Base-by-base conservation (phyloP, 2,888 invertebrate genomes). In the Perithous albicinctus region DNA sequence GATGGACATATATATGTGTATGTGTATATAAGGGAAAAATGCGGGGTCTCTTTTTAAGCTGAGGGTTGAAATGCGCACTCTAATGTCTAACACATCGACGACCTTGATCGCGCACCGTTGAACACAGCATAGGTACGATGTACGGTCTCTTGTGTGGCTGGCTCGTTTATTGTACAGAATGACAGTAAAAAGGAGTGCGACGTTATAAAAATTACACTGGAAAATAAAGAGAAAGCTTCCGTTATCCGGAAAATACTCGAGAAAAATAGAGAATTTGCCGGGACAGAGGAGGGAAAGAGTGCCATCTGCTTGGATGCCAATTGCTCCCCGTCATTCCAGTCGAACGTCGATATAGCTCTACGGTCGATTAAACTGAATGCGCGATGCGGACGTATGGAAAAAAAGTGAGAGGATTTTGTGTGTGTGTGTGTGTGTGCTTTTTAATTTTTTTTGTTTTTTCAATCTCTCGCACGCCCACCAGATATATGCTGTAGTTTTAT, bases 31-130 rank as follows among this genome's bases (percentile, higher is more conserved):
- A 48, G 15, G 5, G 5, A 18, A 2, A 67, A 54, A 61, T 66
- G 18, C 26, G 23, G 56, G 20, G 51, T 73, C 15, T 18, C 18
- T 35, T 48, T 61, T 61, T 41, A 78, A 70, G 61, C 54, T 74
- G 38, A 38, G 26, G 20, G 6, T 6, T 23, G 29, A 59, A 74
- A 54, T 32, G 23, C 43, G 51, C 64, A 38, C 74, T 75, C 73
- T 75, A 70, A 76, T 63, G 54, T 51, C 72, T 67, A 59, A 18
- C 64, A 72, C 66, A 66, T 59, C 56, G 61, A 12, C 10, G 56
- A 54, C 78, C 80, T 80, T 67, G 66, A 75, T 80, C 56, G 54
- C 74, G 66, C 74, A 77, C 67, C 59, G 67, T 67, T 67, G 72
- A 61, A 35, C 32, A 76, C 76, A 29, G 26, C 32, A 46, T 26